These are phyloP conservation scores for Anhinga anhinga DNA, from an alignment of 2,113 vertebrate genomes.

Conservation along the genomic window DNA sequence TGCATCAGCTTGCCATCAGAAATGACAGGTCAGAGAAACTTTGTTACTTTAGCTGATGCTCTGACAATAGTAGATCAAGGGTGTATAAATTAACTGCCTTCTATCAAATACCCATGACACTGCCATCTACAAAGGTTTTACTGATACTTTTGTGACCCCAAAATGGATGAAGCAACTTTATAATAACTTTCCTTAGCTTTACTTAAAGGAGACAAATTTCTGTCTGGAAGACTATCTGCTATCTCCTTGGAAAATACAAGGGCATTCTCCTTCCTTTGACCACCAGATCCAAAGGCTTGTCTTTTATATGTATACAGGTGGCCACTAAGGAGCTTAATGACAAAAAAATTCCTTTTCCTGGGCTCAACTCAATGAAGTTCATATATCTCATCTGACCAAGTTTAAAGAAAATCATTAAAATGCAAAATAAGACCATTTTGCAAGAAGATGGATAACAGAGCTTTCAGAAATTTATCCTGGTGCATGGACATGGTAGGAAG, in stretches of 20 bases:
- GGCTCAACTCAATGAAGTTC: neutral
- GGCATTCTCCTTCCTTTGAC: neutral
- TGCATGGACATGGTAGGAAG: neutral
- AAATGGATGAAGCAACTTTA: neutral
- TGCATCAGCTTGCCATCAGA: neutral
- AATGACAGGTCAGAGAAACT: neutral
- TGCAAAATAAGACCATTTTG: neutral
- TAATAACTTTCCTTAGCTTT: neutral
- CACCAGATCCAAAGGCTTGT: neutral
- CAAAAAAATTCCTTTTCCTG: neutral
- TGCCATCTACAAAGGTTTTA: neutral
- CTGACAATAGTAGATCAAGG: neutral
- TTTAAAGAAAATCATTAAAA: neutral
- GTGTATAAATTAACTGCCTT: neutral
- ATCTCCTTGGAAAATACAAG: neutral
- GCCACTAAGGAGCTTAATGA: neutral
- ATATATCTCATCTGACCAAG: neutral
- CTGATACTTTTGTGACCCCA: neutral
- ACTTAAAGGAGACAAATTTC: neutral
- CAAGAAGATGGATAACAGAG: neutral
- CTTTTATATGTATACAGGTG: neutral
- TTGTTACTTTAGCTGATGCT: neutral
- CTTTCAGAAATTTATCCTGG: no score
- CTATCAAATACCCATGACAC: neutral
- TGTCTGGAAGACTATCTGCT: neutral